Evolutionary conservation across 2,797 vertebrate genomes (phyloP).

Genomic region (Etheostoma perlongum): DNA sequence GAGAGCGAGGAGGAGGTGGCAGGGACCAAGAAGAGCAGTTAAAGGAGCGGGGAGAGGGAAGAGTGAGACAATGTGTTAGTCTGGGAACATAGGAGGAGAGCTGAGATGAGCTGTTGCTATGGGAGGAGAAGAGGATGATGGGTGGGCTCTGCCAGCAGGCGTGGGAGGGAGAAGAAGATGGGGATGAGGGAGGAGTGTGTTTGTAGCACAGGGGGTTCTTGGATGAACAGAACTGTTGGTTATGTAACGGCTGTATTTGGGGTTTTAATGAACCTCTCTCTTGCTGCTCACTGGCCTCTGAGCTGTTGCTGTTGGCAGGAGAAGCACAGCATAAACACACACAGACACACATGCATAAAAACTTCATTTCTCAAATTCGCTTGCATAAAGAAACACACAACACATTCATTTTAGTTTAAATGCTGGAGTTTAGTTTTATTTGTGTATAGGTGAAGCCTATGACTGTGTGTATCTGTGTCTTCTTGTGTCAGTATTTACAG

Average conservation of each 20-base stretch:
- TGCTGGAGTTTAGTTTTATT: constrained; percentile 32
- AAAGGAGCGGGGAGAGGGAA: constrained; percentile 29
- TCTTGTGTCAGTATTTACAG: constrained; percentile 1
- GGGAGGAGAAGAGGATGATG: constrained; percentile 76
- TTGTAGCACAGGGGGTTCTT: constrained; percentile 67
- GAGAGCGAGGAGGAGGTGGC: constrained; percentile 56
- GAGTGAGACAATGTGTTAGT: constrained; percentile 55
- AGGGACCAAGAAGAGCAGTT: constrained; percentile 60
- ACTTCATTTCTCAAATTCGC: constrained; percentile 52
- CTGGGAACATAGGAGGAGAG: constrained; percentile 70
- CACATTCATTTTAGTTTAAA: constrained; percentile 50
- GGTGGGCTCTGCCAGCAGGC: constrained; percentile 71
- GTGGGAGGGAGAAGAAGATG: constrained; percentile 66
- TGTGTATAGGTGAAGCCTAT: constrained; percentile 13
- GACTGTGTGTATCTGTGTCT: constrained; percentile 6
- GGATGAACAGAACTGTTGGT: constrained; percentile 78
- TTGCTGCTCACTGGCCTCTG: constrained; percentile 77
- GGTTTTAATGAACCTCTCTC: constrained; percentile 85
- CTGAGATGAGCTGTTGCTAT: constrained; percentile 77
- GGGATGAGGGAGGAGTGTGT: constrained; percentile 73
- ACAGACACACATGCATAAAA: constrained; percentile 35
- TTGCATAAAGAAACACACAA: constrained; percentile 48
- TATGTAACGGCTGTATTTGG: constrained; percentile 82
- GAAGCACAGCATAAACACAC: constrained; percentile 60
- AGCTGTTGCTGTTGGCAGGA: constrained; percentile 85